These are phyloP conservation scores for Hirundo rustica DNA, from an alignment of 2,797 vertebrate genomes.

Conservation along the genomic window DNA sequence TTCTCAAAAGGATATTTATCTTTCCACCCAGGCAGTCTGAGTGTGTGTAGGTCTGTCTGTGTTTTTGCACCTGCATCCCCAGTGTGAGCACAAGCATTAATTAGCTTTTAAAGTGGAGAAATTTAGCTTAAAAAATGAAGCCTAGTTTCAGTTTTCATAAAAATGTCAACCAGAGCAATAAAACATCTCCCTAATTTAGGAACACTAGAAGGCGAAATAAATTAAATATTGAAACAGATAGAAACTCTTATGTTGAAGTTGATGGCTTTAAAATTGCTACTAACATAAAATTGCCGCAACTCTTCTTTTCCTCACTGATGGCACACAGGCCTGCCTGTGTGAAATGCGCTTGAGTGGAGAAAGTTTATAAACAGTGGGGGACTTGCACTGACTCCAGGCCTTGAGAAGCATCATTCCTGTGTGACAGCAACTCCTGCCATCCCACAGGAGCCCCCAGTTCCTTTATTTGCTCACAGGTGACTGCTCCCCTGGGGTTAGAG, in stretches of 20 bases:
- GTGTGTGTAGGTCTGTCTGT: background rate
- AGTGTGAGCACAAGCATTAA: background rate
- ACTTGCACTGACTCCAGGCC: background rate
- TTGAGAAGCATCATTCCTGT: background rate
- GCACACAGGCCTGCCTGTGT: background rate
- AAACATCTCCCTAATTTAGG: slow-evolving; percentile 31
- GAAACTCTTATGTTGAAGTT: background rate
- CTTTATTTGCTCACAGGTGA: background rate
- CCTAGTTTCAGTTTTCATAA: slow-evolving; percentile 27
- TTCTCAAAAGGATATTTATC: background rate
- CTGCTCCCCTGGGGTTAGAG: background rate
- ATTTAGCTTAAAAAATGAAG: background rate
- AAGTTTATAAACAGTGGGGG: background rate
- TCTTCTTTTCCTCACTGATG: background rate
- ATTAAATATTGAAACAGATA: slow-evolving; percentile 26
- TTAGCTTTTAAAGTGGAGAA: background rate
- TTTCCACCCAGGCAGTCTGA: background rate
- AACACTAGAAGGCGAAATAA: slow-evolving; percentile 39
- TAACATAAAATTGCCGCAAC: background rate
- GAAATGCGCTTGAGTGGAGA: background rate
- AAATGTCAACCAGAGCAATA: slow-evolving; percentile 6
- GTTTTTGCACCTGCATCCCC: background rate
- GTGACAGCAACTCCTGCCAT: background rate
- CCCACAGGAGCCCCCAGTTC: background rate
- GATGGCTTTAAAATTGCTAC: background rate